Percentiles rank a stretch among this genome's conserved stretches.
Evolutionary conservation across 2,888 invertebrate species (phyloP).

Genomic region (Sclerodermus sp.): DNA sequence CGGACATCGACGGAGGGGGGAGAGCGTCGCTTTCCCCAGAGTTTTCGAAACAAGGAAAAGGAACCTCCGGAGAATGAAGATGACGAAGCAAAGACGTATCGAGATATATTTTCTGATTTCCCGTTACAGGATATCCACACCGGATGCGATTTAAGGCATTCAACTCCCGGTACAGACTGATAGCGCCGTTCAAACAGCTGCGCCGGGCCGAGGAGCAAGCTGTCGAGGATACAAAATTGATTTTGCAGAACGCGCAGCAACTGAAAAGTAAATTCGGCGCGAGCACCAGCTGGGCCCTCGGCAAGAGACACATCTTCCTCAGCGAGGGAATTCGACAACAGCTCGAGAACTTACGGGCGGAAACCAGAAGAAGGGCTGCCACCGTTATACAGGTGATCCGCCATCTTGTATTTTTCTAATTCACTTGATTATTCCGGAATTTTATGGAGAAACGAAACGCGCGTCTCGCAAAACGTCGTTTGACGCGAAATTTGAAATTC

Average conservation of each 20-base stretch:
- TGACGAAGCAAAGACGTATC: too few relatives aligned
- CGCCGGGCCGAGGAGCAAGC: slow-evolving; percentile 72
- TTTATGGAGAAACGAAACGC: too few relatives aligned
- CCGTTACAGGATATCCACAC: slow-evolving; percentile 77
- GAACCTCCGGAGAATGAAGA: too few relatives aligned
- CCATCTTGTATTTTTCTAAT: too few relatives aligned
- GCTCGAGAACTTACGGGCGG: slow-evolving; percentile 78
- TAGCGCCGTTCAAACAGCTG: slow-evolving; percentile 76
- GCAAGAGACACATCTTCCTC: slow-evolving; percentile 90
- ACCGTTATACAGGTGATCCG: slow-evolving; percentile 68
- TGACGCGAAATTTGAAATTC: too few relatives aligned
- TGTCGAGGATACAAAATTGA: slow-evolving; percentile 74
- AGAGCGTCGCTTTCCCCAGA: too few relatives aligned
- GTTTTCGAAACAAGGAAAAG: too few relatives aligned
- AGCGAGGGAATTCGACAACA: slow-evolving; percentile 92
- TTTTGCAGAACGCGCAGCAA: slow-evolving; percentile 73
- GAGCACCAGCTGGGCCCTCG: slow-evolving; percentile 82
- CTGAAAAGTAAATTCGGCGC: slow-evolving; percentile 56
- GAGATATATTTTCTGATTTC: slow-evolving; percentile 14
- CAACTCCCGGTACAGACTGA: slow-evolving; percentile 79
- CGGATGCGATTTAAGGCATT: slow-evolving; percentile 94
- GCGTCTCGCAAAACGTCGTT: too few relatives aligned
- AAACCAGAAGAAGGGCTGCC: slow-evolving; percentile 78
- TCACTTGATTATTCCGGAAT: too few relatives aligned
- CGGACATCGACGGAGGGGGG: too few relatives aligned